These are phyloP conservation scores for Sitobion miscanthi DNA, from an alignment of 1,140 invertebrate species.

Conservation along the genomic window DNA sequence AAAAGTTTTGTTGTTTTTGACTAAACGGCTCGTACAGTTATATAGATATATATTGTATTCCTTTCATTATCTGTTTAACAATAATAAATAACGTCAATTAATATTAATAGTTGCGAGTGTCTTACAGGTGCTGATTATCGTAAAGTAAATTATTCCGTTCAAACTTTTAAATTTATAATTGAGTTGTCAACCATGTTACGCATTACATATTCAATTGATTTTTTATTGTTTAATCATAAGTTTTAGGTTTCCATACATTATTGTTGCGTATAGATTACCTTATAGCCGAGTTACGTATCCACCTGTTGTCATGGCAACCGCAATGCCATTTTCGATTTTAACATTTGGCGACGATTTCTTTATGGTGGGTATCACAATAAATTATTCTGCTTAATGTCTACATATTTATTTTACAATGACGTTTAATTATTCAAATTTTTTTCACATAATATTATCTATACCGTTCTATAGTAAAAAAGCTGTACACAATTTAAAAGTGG, in stretches of 20 bases:
- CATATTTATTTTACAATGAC: neutral
- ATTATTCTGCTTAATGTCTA: neutral
- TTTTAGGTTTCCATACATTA: neutral
- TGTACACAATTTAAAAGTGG: too few relatives aligned
- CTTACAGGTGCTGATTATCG: neutral
- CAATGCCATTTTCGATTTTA: neutral
- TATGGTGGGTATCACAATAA: neutral
- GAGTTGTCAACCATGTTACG: neutral
- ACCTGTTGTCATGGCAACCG: neutral
- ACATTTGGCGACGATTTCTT: neutral
- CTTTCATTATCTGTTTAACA: neutral
- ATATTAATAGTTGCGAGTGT: neutral
- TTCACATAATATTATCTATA: too few relatives aligned
- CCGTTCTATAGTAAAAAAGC: too few relatives aligned
- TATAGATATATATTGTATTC: neutral
- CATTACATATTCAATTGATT: neutral
- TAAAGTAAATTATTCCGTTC: neutral
- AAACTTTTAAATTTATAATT: neutral
- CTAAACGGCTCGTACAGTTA: neutral
- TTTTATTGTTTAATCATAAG: constrained; percentile 13
- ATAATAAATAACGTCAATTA: neutral
- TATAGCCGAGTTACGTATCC: neutral
- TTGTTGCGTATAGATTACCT: neutral
- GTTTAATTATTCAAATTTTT: too few relatives aligned
- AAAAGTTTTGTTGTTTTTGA: neutral